phyloP scores from a whole-genome alignment of 2,888 invertebrate species.

The Timandra comae region DNA sequence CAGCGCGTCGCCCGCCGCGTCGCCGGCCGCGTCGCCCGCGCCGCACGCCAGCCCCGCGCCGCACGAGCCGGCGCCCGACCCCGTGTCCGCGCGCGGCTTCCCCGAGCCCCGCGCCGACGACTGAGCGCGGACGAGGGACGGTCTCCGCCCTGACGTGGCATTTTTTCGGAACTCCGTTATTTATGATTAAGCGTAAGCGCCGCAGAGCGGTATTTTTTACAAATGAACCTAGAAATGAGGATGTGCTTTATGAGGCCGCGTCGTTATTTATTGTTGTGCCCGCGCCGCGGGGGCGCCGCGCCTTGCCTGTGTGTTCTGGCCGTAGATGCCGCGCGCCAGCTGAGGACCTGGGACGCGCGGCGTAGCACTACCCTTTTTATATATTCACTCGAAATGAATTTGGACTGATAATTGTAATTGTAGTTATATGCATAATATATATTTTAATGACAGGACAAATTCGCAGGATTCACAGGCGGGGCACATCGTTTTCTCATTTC shows the following conservation, averaged over 20 bases:
- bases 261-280: conserved; percentile 19
- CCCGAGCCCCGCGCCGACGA: conserved; percentile 46
- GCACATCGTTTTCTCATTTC: conserved; percentile 35
- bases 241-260: conserved; percentile 17
- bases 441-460: conserved; percentile 27
- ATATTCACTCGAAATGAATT: conserved; percentile 28
- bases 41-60: conserved; percentile 43
- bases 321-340: conserved; percentile 31
- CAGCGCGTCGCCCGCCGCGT: conserved; percentile 57
- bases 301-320: conserved; percentile 17
- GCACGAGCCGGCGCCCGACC: conserved; percentile 40
- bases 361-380: conserved; percentile 27
- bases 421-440: conserved; percentile 34
- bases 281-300: conserved; percentile 4
- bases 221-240: conserved; percentile 26
- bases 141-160: background rate
- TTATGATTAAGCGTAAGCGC: conserved; percentile 13
- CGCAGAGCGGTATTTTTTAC: conserved; percentile 20
- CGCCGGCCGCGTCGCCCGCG: conserved; percentile 59
- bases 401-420: conserved; percentile 20
- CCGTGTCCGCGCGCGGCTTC: conserved; percentile 45
- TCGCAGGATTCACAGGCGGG: conserved; percentile 27
- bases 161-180: background rate
- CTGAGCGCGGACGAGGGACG: conserved; percentile 23
- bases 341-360: conserved; percentile 35